phyloP scores from a whole-genome alignment of 1,140 invertebrate species.

The Brachystomella parvula region DNA sequence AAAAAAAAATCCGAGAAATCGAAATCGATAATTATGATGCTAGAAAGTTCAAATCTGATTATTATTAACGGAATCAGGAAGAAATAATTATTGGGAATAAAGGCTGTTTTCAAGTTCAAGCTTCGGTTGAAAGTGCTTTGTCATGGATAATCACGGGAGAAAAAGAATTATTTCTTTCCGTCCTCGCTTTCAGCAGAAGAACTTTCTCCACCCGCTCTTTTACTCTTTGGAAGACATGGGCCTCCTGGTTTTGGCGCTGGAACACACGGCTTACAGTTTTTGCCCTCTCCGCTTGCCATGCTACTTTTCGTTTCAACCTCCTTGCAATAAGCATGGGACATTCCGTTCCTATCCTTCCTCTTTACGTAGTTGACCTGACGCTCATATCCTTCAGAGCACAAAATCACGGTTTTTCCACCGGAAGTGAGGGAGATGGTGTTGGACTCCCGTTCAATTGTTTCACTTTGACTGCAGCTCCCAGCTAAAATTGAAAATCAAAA shows the following conservation, averaged over 20 bases:
- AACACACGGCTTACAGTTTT: neutral
- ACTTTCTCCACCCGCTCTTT: too few relatives aligned
- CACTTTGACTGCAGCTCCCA: neutral
- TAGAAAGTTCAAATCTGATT: too few relatives aligned
- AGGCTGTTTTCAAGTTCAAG: too few relatives aligned
- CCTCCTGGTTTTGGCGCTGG: neutral
- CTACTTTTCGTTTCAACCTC: neutral
- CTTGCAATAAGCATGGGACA: slow-evolving; percentile 2
- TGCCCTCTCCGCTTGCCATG: neutral
- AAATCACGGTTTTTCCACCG: neutral
- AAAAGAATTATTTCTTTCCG: too few relatives aligned
- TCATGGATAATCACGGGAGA: too few relatives aligned
- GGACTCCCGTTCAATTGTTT: neutral
- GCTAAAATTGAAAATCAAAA: neutral
- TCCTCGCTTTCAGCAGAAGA: too few relatives aligned
- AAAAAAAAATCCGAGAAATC: too few relatives aligned
- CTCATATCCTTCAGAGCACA: neutral
- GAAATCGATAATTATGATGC: too few relatives aligned
- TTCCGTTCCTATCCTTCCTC: neutral
- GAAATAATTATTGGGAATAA: too few relatives aligned
- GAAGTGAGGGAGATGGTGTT: neutral
- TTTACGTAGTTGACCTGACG: neutral
- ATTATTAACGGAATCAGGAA: too few relatives aligned
- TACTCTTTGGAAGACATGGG: slow-evolving; percentile 1
- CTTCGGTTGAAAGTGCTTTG: too few relatives aligned